phyloP scores from a whole-genome alignment of 2,113 vertebrate species.

The Bungarus multicinctus region DNA sequence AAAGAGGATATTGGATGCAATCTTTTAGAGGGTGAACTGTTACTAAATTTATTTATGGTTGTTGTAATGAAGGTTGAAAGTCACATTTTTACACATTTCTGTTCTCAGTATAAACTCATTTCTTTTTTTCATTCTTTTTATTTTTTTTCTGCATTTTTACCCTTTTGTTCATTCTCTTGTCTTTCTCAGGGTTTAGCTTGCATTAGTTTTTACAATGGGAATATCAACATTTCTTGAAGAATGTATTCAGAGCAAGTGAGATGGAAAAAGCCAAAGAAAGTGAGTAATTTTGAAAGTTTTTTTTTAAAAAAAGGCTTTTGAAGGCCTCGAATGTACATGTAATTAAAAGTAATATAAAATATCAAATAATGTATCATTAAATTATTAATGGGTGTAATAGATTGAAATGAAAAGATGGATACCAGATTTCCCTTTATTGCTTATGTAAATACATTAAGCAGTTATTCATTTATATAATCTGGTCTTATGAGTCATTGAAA shows the following conservation, averaged over 20 bases:
- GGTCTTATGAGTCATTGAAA: neutral
- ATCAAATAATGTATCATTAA: neutral
- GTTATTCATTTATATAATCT: neutral
- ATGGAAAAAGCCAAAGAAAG: neutral
- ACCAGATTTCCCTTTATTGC: no score
- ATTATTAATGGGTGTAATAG: neutral
- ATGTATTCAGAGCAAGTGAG: neutral
- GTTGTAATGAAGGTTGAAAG: no score
- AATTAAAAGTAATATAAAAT: neutral
- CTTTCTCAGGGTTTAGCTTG: neutral
- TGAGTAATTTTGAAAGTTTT: neutral
- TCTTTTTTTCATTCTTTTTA: neutral
- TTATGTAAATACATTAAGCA: neutral
- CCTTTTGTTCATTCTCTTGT: neutral
- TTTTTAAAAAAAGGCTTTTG: neutral
- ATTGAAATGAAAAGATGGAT: neutral
- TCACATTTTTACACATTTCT: no score
- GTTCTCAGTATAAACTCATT: no score
- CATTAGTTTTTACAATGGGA: neutral
- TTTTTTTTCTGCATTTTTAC: neutral
- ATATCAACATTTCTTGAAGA: neutral
- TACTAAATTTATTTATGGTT: no score
- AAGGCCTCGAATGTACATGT: neutral
- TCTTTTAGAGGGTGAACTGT: no score
- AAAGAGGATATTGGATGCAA: no score